Conservation (phyloP, 2,888 invertebrate genomes). For the Xanthorhoe designata region DNA sequence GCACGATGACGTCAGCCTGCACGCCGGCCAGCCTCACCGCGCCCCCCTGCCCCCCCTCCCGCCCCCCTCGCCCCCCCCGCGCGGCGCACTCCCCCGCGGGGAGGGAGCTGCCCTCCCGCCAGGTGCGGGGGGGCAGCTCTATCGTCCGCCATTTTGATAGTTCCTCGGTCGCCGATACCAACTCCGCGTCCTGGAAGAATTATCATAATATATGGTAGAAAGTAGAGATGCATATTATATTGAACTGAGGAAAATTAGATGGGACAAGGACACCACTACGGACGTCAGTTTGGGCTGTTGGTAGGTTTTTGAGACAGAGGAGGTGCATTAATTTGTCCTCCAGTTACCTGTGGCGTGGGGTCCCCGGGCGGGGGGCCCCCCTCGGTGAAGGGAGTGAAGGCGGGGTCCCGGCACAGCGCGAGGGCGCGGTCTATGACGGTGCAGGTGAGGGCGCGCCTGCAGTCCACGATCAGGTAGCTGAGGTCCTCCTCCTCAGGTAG, state of each 20-base stretch:
- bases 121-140: slow-evolving; percentile 45
- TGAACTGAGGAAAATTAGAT: too few relatives aligned
- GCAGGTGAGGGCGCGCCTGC: slow-evolving; percentile 64
- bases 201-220: too few relatives aligned
- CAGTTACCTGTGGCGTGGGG: slow-evolving; percentile 30
- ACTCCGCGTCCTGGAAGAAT: slow-evolving; percentile 38
- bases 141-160: slow-evolving; percentile 53
- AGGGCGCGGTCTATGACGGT: slow-evolving; percentile 65
- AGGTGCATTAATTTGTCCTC: too few relatives aligned
- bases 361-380: background rate
- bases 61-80: slow-evolving; percentile 32
- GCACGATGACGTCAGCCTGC: slow-evolving; percentile 62
- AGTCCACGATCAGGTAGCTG: slow-evolving; percentile 70
- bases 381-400: slow-evolving; percentile 49
- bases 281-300: too few relatives aligned
- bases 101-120: slow-evolving; percentile 47
- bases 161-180: slow-evolving; percentile 58
- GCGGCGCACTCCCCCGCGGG: slow-evolving; percentile 23
- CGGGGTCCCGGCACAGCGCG: slow-evolving; percentile 53
- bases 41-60: slow-evolving; percentile 26
- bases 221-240: too few relatives aligned
- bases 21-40: slow-evolving; percentile 41
- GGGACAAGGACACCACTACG: too few relatives aligned
- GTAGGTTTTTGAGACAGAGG: too few relatives aligned
- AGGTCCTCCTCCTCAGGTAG: slow-evolving; percentile 40